Conservation (phyloP, 2,113 vertebrate genomes). For the Mirza zaza region DNA sequence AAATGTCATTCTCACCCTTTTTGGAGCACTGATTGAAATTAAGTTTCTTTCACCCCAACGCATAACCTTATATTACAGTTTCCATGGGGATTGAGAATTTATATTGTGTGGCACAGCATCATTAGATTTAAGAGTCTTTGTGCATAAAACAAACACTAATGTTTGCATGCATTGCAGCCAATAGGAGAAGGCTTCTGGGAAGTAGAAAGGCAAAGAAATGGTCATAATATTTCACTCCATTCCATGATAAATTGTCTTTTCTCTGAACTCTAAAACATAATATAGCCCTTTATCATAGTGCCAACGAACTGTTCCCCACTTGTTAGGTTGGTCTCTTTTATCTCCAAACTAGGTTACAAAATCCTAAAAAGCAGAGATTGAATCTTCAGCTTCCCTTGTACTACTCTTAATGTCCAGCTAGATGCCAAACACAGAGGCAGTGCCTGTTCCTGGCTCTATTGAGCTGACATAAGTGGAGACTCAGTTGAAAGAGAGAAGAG, state of each 20-base stretch:
- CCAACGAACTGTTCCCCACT: not conserved
- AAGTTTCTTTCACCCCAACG: not conserved
- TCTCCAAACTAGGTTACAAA: not conserved
- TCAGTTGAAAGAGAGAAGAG: not conserved
- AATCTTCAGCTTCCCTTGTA: not conserved
- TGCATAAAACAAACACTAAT: not conserved
- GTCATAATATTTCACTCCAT: not conserved
- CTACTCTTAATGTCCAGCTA: not conserved
- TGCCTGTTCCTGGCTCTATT: not conserved
- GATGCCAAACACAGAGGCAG: not conserved
- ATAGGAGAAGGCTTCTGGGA: not conserved
- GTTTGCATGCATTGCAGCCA: not conserved
- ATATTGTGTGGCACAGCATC: not conserved
- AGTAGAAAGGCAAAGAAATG: conserved; percentile 23
- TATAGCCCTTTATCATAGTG: not conserved
- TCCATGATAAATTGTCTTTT: not conserved
- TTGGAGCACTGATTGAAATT: not conserved
- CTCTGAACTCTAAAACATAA: conserved; percentile 41
- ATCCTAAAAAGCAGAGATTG: not conserved
- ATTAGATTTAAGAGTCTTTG: not conserved
- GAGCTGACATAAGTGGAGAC: not conserved
- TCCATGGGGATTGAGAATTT: not conserved
- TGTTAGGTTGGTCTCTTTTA: not conserved
- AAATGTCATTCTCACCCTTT: not conserved
- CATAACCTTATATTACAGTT: not conserved